A percentile compares a stretch with the other conserved stretches of the same genome.
These are phyloP conservation scores for Cryptocheilus praepositus DNA, from an alignment of 2,888 invertebrate species.

Conservation along the genomic window DNA sequence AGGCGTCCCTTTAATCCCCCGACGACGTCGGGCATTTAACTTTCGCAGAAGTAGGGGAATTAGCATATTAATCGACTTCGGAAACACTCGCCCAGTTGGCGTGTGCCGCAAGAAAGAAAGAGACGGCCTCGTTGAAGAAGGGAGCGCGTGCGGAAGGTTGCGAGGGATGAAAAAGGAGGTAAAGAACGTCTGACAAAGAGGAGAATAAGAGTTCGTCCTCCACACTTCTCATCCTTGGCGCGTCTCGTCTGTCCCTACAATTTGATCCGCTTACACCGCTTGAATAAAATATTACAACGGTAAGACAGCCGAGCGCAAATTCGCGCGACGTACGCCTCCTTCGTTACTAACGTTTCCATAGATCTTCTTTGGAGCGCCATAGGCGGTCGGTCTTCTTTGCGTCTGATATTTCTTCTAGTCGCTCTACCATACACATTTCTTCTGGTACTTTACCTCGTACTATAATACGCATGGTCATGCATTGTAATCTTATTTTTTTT, in stretches of 20 bases:
- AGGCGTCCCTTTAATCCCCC: slow-evolving; percentile 42
- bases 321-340: no score
- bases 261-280: slow-evolving; percentile 30
- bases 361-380: no score
- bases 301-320: background rate
- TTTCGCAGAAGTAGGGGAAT: slow-evolving; percentile 45
- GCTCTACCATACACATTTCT: no score
- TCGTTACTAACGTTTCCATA: no score
- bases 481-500: no score
- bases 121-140: background rate
- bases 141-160: background rate
- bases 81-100: slow-evolving; percentile 29
- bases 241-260: slow-evolving; percentile 28
- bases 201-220: background rate
- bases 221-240: slow-evolving; percentile 15
- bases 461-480: no score
- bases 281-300: slow-evolving; percentile 14
- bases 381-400: no score
- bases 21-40: slow-evolving; percentile 45
- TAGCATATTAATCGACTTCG: slow-evolving; percentile 50
- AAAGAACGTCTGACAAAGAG: background rate
- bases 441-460: no score
- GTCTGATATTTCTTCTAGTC: no score
- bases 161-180: slow-evolving; percentile 1
- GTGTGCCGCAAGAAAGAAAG: background rate